Conservation (phyloP, 2,113 vertebrate genomes). For the Oncorhynchus kisutch region DNA sequence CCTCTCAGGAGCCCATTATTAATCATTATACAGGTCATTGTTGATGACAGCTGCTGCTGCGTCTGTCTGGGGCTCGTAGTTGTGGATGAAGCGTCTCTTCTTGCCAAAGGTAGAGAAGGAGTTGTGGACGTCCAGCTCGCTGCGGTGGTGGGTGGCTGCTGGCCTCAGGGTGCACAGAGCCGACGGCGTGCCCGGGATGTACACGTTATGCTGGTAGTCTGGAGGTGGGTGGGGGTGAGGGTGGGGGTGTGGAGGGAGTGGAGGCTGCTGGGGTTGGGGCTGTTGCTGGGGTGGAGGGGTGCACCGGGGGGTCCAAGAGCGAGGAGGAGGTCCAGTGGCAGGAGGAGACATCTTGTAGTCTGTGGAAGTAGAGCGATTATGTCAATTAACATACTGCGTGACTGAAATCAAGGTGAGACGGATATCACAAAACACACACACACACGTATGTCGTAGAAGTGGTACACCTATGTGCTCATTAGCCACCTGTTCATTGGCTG, state of each 20-base stretch:
- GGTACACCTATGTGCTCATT: too few species aligned
- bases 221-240: slow-evolving; percentile 72
- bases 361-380: slow-evolving; percentile 39
- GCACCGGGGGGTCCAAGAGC: slow-evolving; percentile 82
- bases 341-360: slow-evolving; percentile 83
- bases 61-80: slow-evolving; percentile 76
- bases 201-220: slow-evolving; percentile 91
- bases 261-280: slow-evolving; percentile 45
- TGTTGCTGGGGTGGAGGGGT: slow-evolving; percentile 74
- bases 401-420: background rate
- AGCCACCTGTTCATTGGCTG: too few species aligned
- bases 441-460: background rate
- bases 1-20: slow-evolving; percentile 17
- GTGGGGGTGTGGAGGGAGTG: slow-evolving; percentile 68
- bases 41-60: slow-evolving; percentile 81
- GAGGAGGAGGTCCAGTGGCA: slow-evolving; percentile 61
- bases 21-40: slow-evolving; percentile 83
- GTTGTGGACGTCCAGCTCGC: slow-evolving; percentile 83
- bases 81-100: slow-evolving; percentile 82
- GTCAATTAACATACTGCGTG: too few species aligned
- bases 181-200: slow-evolving; percentile 86
- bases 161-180: slow-evolving; percentile 80
- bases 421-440: background rate
- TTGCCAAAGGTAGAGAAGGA: slow-evolving; percentile 92
- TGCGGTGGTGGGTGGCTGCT: slow-evolving; percentile 55